Evolutionary conservation across 2,113 vertebrate species (phyloP).

Genomic region (Crotophaga sulcirostris): DNA sequence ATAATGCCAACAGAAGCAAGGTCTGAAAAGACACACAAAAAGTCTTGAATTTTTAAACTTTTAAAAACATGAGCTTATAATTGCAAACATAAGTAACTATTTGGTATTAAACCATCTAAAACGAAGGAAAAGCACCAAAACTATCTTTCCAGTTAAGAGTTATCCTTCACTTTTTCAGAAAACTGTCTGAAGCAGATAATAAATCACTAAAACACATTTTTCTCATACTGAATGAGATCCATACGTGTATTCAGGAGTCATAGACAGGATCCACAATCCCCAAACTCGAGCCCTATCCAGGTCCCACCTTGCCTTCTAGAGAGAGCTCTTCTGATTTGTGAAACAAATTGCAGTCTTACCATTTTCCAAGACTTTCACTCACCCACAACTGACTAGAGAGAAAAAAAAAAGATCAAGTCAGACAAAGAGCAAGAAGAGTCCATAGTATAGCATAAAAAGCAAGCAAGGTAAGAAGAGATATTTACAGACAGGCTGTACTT

Average conservation of each 20-base stretch:
- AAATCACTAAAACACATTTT: background rate
- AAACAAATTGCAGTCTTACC: background rate
- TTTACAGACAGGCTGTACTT: background rate
- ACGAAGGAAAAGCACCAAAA: background rate
- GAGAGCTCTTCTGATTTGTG: background rate
- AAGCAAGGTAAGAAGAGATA: background rate
- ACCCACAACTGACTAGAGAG: background rate
- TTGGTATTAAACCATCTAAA: background rate
- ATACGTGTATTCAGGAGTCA: background rate
- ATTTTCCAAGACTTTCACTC: background rate
- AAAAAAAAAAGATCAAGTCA: background rate
- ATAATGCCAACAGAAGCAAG: constrained; percentile 3
- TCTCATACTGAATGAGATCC: background rate
- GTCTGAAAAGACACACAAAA: background rate
- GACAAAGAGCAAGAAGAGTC: background rate
- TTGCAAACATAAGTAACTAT: background rate
- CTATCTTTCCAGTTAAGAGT: background rate
- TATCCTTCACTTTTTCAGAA: background rate
- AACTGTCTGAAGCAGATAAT: background rate
- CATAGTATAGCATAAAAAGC: background rate
- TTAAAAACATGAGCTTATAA: background rate
- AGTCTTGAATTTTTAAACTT: constrained; percentile 15
- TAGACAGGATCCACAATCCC: background rate
- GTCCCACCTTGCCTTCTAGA: background rate
- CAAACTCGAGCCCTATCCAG: background rate